These are phyloP conservation scores for Enteromius radiatus DNA, from an alignment of 2,797 vertebrate genomes.

Conservation along the genomic window DNA sequence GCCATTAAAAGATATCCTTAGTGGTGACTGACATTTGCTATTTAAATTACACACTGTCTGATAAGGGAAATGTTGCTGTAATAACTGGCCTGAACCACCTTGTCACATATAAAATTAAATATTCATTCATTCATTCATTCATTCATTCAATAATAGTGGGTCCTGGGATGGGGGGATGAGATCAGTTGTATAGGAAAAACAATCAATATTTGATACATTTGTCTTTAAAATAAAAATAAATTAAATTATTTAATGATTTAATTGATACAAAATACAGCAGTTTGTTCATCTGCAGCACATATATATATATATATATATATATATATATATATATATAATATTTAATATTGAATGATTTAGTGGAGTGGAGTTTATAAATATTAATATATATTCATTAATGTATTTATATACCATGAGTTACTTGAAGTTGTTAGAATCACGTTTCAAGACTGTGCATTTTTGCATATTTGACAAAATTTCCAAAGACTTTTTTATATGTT, in stretches of 20 bases:
- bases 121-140: background rate
- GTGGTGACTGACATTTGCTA: background rate
- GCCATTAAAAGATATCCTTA: constrained; percentile 11
- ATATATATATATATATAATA: background rate
- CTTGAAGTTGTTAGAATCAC: background rate
- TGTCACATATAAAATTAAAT: background rate
- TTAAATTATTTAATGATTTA: background rate
- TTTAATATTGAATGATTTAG: background rate
- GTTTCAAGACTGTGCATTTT: background rate
- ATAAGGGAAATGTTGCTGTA: background rate
- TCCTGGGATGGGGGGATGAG: background rate
- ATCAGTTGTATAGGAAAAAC: background rate
- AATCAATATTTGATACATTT: background rate
- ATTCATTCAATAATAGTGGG: background rate
- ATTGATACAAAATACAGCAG: background rate
- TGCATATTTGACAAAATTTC: background rate
- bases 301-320: background rate
- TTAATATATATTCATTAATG: background rate
- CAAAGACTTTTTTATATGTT: background rate
- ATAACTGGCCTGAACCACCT: background rate
- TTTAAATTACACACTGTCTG: background rate
- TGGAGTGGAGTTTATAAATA: background rate
- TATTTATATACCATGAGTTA: background rate
- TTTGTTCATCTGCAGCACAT: background rate
- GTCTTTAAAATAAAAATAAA: background rate